Conservation (phyloP, 2,888 invertebrate species). For the Isotomurus palustris region DNA sequence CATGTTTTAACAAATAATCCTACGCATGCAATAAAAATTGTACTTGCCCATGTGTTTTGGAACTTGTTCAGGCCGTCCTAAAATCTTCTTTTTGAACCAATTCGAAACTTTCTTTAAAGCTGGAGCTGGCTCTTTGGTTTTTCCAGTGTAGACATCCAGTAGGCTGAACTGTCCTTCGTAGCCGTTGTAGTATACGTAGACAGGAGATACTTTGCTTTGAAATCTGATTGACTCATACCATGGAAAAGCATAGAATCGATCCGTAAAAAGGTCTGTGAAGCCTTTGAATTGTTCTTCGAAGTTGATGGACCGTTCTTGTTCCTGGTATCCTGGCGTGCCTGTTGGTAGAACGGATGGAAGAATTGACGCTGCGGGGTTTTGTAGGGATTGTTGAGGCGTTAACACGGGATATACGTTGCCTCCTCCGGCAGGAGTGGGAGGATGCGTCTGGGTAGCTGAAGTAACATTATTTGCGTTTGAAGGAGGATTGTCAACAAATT, state of each 20-base stretch:
- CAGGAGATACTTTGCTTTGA: conserved; percentile 45
- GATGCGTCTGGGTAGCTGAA: too few relatives aligned
- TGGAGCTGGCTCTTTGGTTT: conserved; percentile 31
- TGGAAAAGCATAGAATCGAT: conserved; percentile 25
- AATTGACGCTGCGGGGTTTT: too few relatives aligned
- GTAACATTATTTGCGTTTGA: background rate
- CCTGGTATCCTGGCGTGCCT: too few relatives aligned
- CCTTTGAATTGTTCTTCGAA: conserved; percentile 37
- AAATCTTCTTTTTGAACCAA: conserved; percentile 40
- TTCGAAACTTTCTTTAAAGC: conserved; percentile 32
- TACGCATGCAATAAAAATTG: background rate
- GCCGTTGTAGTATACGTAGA: conserved; percentile 55
- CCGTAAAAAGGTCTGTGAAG: conserved; percentile 34
- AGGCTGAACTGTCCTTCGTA: conserved; percentile 53
- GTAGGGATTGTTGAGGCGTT: too few relatives aligned
- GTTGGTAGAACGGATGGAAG: too few relatives aligned
- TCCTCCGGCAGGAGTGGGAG: too few relatives aligned
- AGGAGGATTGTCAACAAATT: conserved; percentile 9
- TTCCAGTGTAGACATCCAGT: conserved; percentile 52
- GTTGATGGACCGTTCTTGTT: conserved; percentile 22
- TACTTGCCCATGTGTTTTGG: conserved; percentile 33
- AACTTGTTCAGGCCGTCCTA: conserved; percentile 28
- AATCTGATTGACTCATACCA: conserved; percentile 22
- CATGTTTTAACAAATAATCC: background rate
- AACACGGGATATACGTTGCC: too few relatives aligned